Conservation (phyloP, 2,113 vertebrate species). For the Mustelus asterias region DNA sequence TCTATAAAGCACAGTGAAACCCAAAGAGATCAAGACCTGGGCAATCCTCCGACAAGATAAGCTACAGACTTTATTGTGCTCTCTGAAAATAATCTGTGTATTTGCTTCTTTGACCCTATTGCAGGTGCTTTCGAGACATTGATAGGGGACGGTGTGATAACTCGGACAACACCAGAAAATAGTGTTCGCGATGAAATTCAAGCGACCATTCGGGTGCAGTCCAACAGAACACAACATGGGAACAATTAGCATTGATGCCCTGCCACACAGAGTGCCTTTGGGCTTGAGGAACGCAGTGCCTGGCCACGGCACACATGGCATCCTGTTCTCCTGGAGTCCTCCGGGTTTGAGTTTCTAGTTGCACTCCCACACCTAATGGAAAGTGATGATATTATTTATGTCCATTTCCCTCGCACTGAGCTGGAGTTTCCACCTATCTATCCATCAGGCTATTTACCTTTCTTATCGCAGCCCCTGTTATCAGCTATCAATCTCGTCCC, state of each 20-base stretch:
- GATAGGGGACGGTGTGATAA: neutral
- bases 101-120: conserved; percentile 7
- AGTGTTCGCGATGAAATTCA: neutral
- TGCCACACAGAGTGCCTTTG: neutral
- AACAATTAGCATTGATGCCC: neutral
- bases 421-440: neutral
- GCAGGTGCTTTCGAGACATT: conserved; percentile 4
- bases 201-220: neutral
- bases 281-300: neutral
- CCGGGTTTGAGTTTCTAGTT: neutral
- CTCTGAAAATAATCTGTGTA: neutral
- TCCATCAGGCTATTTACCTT: conserved; percentile 4
- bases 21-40: neutral
- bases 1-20: neutral
- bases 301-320: neutral
- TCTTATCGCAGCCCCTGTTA: neutral
- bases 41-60: neutral
- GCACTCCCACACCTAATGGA: neutral
- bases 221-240: neutral
- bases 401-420: neutral
- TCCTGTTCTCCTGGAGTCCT: neutral
- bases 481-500: conserved; percentile 11
- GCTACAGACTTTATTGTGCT: neutral
- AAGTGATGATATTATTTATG: neutral
- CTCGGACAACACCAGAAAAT: neutral